Conservation (phyloP, 1,140 invertebrate genomes). For the Drosophila pandora region DNA sequence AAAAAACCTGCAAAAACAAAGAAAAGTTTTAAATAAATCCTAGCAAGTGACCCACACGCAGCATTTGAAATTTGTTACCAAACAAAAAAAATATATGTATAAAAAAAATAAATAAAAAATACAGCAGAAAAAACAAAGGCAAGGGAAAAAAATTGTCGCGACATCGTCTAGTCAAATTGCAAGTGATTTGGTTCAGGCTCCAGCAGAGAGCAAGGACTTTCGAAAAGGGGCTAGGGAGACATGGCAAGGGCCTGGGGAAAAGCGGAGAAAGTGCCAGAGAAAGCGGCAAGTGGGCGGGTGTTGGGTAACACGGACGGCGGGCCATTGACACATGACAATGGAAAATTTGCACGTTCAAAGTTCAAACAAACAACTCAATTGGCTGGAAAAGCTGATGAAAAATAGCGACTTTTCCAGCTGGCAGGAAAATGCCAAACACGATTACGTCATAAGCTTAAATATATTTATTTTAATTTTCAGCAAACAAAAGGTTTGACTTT, state of each 20-base stretch:
- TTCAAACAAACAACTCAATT: conserved; percentile 38
- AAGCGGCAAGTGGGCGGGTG: background rate
- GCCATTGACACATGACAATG: conserved; percentile 54
- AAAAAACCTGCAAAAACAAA: background rate
- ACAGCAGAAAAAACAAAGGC: background rate
- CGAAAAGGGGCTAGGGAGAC: background rate
- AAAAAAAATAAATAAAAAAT: conserved; percentile 13
- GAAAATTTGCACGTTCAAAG: conserved; percentile 41
- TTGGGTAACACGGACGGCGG: conserved; percentile 18
- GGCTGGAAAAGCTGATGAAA: conserved; percentile 26
- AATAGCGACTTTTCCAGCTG: conserved; percentile 14
- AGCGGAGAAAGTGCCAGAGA: background rate
- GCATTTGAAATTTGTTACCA: conserved; percentile 29
- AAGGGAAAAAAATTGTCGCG: conserved; percentile 46
- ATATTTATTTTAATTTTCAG: background rate
- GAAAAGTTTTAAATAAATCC: conserved; percentile 31
- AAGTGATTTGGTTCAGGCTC: conserved; percentile 54
- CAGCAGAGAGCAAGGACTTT: conserved; percentile 26
- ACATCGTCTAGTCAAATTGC: conserved; percentile 64
- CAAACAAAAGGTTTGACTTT: background rate
- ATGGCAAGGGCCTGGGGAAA: too few species aligned
- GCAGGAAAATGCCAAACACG: background rate
- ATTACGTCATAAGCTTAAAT: conserved; percentile 1
- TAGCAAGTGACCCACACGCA: conserved; percentile 28
- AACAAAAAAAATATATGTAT: background rate